Percentiles rank a stretch among this genome's conserved stretches.
phyloP scores from a whole-genome alignment of 2,888 invertebrate genomes.

The Rhamnusium bicolor region DNA sequence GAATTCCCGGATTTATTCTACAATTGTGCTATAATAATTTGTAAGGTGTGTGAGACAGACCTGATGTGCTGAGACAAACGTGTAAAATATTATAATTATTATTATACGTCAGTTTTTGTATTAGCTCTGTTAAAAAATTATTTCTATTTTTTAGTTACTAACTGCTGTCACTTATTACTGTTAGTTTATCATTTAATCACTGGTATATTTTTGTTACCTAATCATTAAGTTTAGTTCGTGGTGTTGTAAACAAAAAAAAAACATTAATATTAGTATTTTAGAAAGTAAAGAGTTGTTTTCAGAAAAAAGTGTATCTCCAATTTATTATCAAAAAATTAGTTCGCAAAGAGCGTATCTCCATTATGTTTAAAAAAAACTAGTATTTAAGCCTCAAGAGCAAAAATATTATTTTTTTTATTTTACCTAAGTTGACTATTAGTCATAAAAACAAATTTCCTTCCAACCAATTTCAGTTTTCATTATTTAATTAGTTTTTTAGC shows the following conservation, averaged over 20 bases:
- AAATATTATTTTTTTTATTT: too few species aligned
- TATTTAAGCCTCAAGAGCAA: too few species aligned
- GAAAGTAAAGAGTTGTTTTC: not conserved
- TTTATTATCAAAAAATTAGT: conserved; percentile 16
- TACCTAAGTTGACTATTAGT: too few species aligned
- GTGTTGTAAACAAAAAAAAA: not conserved
- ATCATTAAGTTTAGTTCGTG: conserved; percentile 11
- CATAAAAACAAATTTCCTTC: too few species aligned
- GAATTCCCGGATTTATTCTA: too few species aligned
- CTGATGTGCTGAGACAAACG: too few species aligned
- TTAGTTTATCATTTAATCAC: not conserved
- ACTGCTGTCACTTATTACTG: not conserved
- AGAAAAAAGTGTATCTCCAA: conserved; percentile 18
- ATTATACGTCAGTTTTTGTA: conserved; percentile 14
- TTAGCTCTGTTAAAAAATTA: not conserved
- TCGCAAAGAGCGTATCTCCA: conserved; percentile 36
- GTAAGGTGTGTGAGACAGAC: too few species aligned
- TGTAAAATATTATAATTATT: conserved; percentile 31
- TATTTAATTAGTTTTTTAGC: too few species aligned
- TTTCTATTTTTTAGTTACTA: too few species aligned
- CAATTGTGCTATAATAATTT: too few species aligned
- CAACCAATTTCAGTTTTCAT: too few species aligned
- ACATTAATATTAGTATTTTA: not conserved
- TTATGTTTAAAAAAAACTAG: conserved; percentile 26
- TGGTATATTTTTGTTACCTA: not conserved